Conservation (phyloP, 30 jellyfish, hydroid and myxozoan species). For the Hydra vulgaris region DNA sequence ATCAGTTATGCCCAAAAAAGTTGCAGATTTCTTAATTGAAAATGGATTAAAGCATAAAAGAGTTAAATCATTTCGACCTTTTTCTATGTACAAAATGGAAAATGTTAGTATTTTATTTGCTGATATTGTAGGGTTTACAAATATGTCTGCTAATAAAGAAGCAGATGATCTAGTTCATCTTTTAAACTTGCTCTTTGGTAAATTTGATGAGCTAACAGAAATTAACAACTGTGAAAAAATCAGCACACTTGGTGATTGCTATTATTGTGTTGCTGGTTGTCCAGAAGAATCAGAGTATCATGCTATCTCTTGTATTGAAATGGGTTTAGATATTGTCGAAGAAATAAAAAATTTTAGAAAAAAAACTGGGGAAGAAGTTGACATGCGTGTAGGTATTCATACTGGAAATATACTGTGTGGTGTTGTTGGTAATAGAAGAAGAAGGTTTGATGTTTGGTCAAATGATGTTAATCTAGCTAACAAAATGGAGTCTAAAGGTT, state of each 20-base stretch:
- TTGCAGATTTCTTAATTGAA: slow-evolving; percentile 85
- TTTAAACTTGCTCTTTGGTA: slow-evolving; percentile 79
- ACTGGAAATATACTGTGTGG: slow-evolving; percentile 97
- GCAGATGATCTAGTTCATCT: slow-evolving; percentile 89
- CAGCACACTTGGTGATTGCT: slow-evolving; percentile 97
- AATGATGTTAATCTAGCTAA: slow-evolving; percentile 92
- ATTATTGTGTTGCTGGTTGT: slow-evolving; percentile 99
- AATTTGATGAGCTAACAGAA: slow-evolving; percentile 89
- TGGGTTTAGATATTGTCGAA: slow-evolving; percentile 93
- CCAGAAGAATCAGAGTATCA: slow-evolving; percentile 90
- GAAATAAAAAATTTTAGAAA: slow-evolving; percentile 74
- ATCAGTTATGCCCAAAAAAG: slow-evolving; percentile 98
- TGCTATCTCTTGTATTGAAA: slow-evolving; percentile 91
- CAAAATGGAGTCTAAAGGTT: slow-evolving; percentile 89
- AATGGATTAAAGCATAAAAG: slow-evolving; percentile 69
- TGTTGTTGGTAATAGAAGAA: slow-evolving; percentile 81
- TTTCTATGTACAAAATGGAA: slow-evolving; percentile 84
- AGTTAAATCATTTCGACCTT: slow-evolving; percentile 73
- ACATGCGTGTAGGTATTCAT: slow-evolving; percentile 96
- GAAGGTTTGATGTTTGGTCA: slow-evolving; percentile 98
- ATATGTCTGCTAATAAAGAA: slow-evolving; percentile 92
- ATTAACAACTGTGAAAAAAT: slow-evolving; percentile 87
- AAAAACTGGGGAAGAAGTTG: slow-evolving; percentile 89
- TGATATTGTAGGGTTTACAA: slow-evolving; percentile 96
- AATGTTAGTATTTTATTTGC: slow-evolving; percentile 93